These are phyloP conservation scores for Actinernus sp. DNA, from an alignment of 92 coral and sea anemone genomes.

Conservation along the genomic window DNA sequence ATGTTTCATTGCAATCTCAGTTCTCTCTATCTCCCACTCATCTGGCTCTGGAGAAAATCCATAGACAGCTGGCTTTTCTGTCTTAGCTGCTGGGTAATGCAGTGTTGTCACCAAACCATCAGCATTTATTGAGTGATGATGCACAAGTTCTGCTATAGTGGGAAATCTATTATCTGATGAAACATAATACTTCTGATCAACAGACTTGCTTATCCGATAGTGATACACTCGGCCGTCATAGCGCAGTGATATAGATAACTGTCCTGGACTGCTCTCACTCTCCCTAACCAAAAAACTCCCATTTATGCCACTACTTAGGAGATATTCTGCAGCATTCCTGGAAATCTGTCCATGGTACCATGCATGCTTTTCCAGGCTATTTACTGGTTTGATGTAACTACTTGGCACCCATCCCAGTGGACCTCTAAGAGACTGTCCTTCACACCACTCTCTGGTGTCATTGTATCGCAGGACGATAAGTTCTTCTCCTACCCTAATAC, in stretches of 20 bases:
- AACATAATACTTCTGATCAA: slow-evolving; percentile 86
- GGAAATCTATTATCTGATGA: slow-evolving; percentile 86
- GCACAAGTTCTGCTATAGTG: slow-evolving; percentile 94
- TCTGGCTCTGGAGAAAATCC: slow-evolving; percentile 97
- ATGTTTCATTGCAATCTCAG: slow-evolving; percentile 97
- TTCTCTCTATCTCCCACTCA: slow-evolving; percentile 95
- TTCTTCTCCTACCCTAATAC: slow-evolving; percentile 88
- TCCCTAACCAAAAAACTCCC: slow-evolving; percentile 98
- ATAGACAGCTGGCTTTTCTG: slow-evolving; percentile 91
- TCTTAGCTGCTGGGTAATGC: slow-evolving; percentile 97
- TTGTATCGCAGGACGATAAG: slow-evolving; percentile 76
- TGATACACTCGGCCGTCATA: slow-evolving; percentile 97
- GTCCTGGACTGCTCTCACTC: slow-evolving; percentile 98
- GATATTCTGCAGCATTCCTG: slow-evolving; percentile 93
- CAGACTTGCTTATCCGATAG: slow-evolving; percentile 86
- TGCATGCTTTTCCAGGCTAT: slow-evolving; percentile 94
- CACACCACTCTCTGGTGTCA: slow-evolving; percentile 95
- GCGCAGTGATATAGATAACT: slow-evolving; percentile 92
- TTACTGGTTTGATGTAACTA: slow-evolving; percentile 90
- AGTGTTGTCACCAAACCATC: slow-evolving; percentile 98
- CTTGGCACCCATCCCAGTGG: slow-evolving; percentile 95
- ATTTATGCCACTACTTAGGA: slow-evolving; percentile 96
- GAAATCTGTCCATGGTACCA: slow-evolving; percentile 98
- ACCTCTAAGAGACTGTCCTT: slow-evolving; percentile 88
- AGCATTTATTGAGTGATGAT: slow-evolving; percentile 95